A percentile compares a stretch with the other conserved stretches of the same genome.
Conservation (phyloP, 2,888 invertebrate genomes). For the Maniola hyperantus region DNA sequence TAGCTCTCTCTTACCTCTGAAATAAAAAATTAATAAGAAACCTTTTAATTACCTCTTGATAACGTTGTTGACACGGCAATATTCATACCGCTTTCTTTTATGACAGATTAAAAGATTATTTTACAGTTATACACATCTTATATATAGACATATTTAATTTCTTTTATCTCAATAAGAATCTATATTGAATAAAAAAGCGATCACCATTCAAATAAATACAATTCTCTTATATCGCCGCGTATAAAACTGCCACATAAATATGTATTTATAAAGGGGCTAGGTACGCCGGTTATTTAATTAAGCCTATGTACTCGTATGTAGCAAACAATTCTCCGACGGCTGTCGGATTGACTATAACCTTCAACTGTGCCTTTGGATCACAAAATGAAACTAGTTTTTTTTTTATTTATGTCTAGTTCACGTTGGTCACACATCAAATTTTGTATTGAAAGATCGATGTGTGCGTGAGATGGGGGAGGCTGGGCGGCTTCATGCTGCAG, state of each 20-base stretch:
- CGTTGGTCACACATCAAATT: conserved; percentile 32
- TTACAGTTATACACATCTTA: not conserved
- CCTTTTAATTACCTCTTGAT: no score
- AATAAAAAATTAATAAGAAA: no score
- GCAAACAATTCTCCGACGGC: not conserved
- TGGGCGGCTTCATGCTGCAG: conserved; percentile 37
- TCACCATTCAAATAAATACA: conserved; percentile 2
- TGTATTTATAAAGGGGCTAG: not conserved
- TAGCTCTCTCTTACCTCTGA: no score
- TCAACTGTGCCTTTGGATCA: conserved; percentile 4
- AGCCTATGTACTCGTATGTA: not conserved
- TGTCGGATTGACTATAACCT: conserved; percentile 1
- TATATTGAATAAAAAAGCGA: no score
- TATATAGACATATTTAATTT: not conserved
- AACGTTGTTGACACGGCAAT: no score
- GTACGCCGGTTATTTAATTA: not conserved
- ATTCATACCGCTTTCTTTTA: not conserved
- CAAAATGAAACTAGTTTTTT: conserved; percentile 8
- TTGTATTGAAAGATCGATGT: conserved; percentile 40
- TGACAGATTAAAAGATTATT: not conserved
- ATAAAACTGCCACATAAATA: not conserved
- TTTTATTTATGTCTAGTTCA: conserved; percentile 18
- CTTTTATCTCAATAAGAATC: no score
- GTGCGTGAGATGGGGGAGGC: conserved; percentile 31
- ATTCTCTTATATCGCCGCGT: not conserved